Conservation (phyloP, 2,888 invertebrate species). For the Calliphora vomitoria region DNA sequence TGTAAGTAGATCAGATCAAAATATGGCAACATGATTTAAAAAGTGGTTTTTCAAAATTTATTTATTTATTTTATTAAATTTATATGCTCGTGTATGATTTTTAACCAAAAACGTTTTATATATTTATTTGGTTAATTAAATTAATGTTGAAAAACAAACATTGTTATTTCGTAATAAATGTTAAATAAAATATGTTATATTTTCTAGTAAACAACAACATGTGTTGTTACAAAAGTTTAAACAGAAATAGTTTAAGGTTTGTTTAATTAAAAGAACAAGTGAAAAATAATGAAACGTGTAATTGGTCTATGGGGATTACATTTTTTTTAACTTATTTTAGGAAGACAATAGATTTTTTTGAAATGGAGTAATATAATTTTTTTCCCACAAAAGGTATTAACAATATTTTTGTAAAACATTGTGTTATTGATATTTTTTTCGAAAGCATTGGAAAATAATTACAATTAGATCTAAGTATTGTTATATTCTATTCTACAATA, state of each 20-base stretch:
- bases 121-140: constrained; percentile 32
- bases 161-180: not conserved
- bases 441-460: too few relatives aligned
- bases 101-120: constrained; percentile 19
- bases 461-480: too few relatives aligned
- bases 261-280: not conserved
- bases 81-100: not conserved
- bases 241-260: not conserved
- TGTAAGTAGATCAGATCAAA: constrained; percentile 1
- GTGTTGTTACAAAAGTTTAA: not conserved
- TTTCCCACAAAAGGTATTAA: not conserved
- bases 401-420: too few relatives aligned
- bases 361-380: not conserved
- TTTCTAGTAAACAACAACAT: not conserved
- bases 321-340: not conserved
- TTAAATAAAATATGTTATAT: not conserved
- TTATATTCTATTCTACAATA: too few relatives aligned
- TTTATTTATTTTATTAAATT: not conserved
- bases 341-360: too few relatives aligned
- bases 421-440: too few relatives aligned
- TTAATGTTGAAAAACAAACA: not conserved
- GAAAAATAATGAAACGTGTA: not conserved
- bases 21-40: constrained; percentile 22
- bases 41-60: not conserved
- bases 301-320: not conserved